These are phyloP conservation scores for Parus major DNA, from an alignment of 2,113 vertebrate species.

Conservation along the genomic window DNA sequence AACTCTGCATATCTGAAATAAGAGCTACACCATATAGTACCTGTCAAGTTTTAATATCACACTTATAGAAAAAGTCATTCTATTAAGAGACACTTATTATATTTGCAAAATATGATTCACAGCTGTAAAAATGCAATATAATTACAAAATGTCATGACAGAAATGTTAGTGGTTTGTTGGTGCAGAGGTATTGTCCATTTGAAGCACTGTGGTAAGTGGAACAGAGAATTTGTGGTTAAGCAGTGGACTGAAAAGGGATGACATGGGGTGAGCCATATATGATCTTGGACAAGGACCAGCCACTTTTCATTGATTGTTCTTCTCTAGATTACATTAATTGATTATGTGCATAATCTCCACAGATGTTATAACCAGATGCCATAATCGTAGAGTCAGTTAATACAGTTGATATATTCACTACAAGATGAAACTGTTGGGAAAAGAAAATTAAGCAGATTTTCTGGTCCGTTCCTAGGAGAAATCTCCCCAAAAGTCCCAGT, in stretches of 20 bases:
- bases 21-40: background rate
- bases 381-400: background rate
- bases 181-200: background rate
- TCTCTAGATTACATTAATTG: background rate
- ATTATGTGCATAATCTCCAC: background rate
- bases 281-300: background rate
- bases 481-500: background rate
- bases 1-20: background rate
- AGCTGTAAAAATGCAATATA: background rate
- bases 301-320: background rate
- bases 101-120: background rate
- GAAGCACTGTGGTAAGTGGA: background rate
- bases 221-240: background rate
- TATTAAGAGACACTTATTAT: background rate
- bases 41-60: background rate
- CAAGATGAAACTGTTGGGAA: background rate
- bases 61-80: background rate
- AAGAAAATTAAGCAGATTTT: background rate
- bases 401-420: background rate
- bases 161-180: background rate
- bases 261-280: rapidly evolving
- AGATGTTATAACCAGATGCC: background rate
- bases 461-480: background rate
- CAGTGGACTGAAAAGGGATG: background rate
- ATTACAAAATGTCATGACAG: background rate